Conservation (phyloP, 2,888 invertebrate genomes). For the Habroteleia sp. region DNA sequence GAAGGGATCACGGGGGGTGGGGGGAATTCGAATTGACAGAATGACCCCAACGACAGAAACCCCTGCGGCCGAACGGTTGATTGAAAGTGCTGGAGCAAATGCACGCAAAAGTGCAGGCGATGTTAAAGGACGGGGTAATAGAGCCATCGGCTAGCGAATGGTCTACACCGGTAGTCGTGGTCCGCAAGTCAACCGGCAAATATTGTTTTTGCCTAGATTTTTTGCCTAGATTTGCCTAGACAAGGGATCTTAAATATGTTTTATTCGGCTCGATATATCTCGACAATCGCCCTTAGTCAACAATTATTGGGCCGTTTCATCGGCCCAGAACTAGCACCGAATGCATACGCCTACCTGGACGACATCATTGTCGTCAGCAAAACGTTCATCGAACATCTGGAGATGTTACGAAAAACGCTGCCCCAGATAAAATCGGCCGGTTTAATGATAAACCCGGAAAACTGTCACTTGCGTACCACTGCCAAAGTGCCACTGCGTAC, state of each 20-base stretch:
- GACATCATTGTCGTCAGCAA: slow-evolving; percentile 58
- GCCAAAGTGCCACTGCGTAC: too few species aligned
- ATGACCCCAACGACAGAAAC: too few species aligned
- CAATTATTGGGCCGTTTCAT: slow-evolving; percentile 38
- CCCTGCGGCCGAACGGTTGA: too few species aligned
- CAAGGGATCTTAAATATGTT: too few species aligned
- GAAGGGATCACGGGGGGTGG: too few species aligned
- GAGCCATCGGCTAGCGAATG: slow-evolving; percentile 3
- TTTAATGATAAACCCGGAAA: slow-evolving; percentile 35
- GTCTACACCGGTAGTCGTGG: slow-evolving; percentile 2
- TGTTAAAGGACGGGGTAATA: background rate
- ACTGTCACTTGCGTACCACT: too few species aligned
- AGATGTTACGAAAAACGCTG: slow-evolving; percentile 24
- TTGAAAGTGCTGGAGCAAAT: background rate
- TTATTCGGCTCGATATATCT: too few species aligned
- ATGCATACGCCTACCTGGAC: slow-evolving; percentile 54
- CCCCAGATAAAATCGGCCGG: slow-evolving; percentile 1
- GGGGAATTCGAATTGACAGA: too few species aligned
- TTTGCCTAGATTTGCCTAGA: too few species aligned
- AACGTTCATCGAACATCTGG: slow-evolving; percentile 50
- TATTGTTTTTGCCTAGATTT: background rate
- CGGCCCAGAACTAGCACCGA: slow-evolving; percentile 45
- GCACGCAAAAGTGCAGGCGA: background rate
- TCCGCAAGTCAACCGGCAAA: background rate
- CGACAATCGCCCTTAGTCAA: too few species aligned